Base-by-base conservation (phyloP, 2,888 invertebrate genomes). In the Dryomyza anilis region DNA sequence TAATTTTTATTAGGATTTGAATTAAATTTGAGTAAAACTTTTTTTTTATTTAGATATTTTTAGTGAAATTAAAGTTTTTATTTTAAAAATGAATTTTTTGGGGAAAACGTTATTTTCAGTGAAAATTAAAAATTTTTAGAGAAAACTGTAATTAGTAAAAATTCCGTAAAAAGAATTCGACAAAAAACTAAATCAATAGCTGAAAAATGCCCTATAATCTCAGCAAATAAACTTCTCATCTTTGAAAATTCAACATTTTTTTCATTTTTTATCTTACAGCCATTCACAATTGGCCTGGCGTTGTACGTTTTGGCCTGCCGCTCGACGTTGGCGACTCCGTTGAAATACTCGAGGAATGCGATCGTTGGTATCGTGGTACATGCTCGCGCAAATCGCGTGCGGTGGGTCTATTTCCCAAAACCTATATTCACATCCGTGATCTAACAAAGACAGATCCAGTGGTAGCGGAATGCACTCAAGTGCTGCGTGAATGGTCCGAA, bases 271-370 rank as follows among this genome's bases (percentile, higher is more conserved):
- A 16, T 12, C 23, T 71, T 72, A 25, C 62, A 95, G 95, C 94
- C 76, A 91, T 96, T 68, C 94, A 94, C 85, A 95, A 95, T 81
- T 96, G 94, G 92, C 80, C 90, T 80, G 92, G 93, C 70, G 92
- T 93, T 83, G 89, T 90, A 29, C 88, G 89, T 59, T 91, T 89
- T 74, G 94, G 93, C 36, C 84, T 95, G 69, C 89, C 93, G 4
- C 84, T 97, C 73, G 94, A 95, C 83, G 94, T 96, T 74, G 96
- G 96, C 65, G 96, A 96, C 81, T 92, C 93, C 5, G 91, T 96
- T 3, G 95, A 96, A 82, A 94, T 96, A 74, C 85, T 94, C 73
- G 95, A 96, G 85, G 95, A 96, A 86, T 93, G 91, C 85, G 87
- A 83, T 12, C 70, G 75, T 62, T 96, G 96, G 96, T 96, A 89